Evolutionary conservation across 1,140 invertebrate species (phyloP).

Genomic region (Trissolcus basalis): DNA sequence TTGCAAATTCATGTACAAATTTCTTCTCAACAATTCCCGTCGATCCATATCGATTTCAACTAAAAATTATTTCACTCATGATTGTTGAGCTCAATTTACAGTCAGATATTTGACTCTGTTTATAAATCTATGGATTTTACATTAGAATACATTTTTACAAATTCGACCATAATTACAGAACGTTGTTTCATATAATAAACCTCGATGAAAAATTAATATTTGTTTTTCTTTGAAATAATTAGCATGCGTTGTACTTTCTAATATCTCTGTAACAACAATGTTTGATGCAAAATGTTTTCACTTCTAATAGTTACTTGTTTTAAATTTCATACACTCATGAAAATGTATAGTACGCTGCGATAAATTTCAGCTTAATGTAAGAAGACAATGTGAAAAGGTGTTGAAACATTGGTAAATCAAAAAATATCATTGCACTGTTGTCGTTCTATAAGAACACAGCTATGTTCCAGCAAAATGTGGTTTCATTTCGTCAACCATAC

Average conservation of each 20-base stretch:
- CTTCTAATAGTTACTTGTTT: constrained; percentile 13
- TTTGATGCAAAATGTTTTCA: constrained; percentile 35
- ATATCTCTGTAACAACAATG: constrained; percentile 31
- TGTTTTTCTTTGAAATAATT: too few species aligned
- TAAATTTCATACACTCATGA: constrained; percentile 27
- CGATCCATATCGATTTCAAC: too few species aligned
- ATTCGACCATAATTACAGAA: neutral
- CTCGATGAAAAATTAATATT: too few species aligned
- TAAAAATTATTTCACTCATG: too few species aligned
- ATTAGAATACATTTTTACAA: neutral
- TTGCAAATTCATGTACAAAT: too few species aligned
- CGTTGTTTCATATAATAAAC: neutral
- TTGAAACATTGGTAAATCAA: constrained; percentile 8
- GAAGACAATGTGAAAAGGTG: constrained; percentile 22
- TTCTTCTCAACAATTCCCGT: too few species aligned
- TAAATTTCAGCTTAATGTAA: constrained; percentile 16
- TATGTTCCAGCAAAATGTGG: constrained; percentile 60
- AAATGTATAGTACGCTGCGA: constrained; percentile 26
- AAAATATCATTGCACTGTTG: constrained; percentile 66
- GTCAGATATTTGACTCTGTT: too few species aligned
- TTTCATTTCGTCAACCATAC: constrained; percentile 37
- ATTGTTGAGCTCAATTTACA: too few species aligned
- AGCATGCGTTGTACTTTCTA: too few species aligned
- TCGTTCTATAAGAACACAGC: constrained; percentile 55
- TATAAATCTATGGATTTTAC: neutral